Percentiles rank a stretch among this genome's conserved stretches.
These are phyloP conservation scores for Nephrotoma appendiculata DNA, from an alignment of 2,888 invertebrate genomes.

Conservation along the genomic window DNA sequence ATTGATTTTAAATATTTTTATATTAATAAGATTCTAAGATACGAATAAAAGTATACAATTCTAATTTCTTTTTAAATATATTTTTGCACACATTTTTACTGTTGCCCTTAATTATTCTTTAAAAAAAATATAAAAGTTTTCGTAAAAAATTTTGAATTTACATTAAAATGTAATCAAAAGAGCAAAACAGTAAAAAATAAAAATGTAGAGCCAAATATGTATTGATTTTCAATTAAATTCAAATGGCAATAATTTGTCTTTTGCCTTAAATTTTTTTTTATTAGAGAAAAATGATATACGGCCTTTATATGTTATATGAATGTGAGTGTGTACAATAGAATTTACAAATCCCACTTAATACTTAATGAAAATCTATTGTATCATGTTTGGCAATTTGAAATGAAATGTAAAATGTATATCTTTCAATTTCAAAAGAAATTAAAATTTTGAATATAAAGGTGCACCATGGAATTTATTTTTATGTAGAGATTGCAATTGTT, in stretches of 20 bases:
- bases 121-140: not conserved
- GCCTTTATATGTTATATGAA: not conserved
- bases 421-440: too few relatives aligned
- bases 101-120: not conserved
- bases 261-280: not conserved
- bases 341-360: too few relatives aligned
- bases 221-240: not conserved
- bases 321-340: not conserved
- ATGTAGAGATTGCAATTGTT: too few relatives aligned
- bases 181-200: not conserved
- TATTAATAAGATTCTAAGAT: not conserved
- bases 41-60: not conserved
- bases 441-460: too few relatives aligned
- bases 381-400: too few relatives aligned
- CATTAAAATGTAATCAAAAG: not conserved
- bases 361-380: too few relatives aligned
- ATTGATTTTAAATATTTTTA: not conserved
- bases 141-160: not conserved
- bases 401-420: too few relatives aligned
- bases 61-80: not conserved
- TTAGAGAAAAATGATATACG: not conserved
- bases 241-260: not conserved
- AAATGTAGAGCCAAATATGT: not conserved
- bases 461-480: too few relatives aligned
- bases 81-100: not conserved